A percentile compares a stretch with the other conserved stretches of the same genome.
These are phyloP conservation scores for Osedax fenrisi DNA, from an alignment of 2,888 invertebrate genomes.

Conservation along the genomic window DNA sequence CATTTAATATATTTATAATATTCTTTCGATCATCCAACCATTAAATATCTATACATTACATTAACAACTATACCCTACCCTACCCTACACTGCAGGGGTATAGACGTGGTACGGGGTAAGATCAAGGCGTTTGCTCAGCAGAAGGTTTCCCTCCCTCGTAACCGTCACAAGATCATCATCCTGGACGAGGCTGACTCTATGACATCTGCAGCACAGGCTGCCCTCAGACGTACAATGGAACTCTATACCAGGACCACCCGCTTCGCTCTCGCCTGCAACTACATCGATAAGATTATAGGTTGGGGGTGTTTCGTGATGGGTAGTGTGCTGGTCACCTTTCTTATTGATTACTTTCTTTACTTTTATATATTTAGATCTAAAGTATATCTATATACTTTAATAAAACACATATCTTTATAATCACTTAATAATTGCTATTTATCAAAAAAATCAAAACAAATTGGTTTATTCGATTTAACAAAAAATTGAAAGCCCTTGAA, in stretches of 20 bases:
- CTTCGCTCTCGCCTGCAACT: conserved; percentile 93
- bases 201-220: conserved; percentile 98
- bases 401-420: no score
- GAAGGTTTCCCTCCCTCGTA: conserved; percentile 77
- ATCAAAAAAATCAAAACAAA: no score
- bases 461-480: no score
- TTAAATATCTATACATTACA: not conserved
- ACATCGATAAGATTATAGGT: conserved; percentile 87
- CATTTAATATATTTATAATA: no score
- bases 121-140: conserved; percentile 98
- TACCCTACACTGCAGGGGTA: conserved; percentile 77
- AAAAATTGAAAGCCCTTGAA: no score
- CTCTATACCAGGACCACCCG: conserved; percentile 89
- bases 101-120: conserved; percentile 92
- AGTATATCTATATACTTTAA: no score
- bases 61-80: not conserved
- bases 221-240: conserved; percentile 92
- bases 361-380: no score
- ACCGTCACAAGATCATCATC: conserved; percentile 88
- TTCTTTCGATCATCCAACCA: not conserved
- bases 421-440: no score
- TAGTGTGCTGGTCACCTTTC: no score
- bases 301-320: no score
- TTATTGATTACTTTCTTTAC: no score
- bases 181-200: conserved; percentile 96